A percentile compares a stretch with the other conserved stretches of the same genome.
phyloP scores from a whole-genome alignment of 1,140 invertebrate genomes.

The Carcinoscorpius rotundicauda region DNA sequence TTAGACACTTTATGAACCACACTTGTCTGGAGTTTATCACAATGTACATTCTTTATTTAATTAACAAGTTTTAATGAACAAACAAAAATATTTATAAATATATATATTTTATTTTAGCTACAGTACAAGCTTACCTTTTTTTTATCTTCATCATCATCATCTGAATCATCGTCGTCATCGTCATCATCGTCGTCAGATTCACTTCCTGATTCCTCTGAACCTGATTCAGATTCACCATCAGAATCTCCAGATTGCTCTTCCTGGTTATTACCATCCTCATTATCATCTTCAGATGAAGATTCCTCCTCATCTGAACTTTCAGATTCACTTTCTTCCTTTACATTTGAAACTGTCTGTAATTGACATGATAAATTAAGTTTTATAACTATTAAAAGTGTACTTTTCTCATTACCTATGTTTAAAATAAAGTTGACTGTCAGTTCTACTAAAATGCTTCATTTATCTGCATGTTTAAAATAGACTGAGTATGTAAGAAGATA shows the following conservation, averaged over 20 bases:
- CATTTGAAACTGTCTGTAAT: neutral
- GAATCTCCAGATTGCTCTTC: constrained; percentile 11
- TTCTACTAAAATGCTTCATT: too few species aligned
- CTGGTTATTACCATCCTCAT: constrained; percentile 15
- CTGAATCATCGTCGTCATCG: constrained; percentile 3
- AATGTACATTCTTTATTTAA: neutral
- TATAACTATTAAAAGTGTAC: too few species aligned
- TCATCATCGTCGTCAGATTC: constrained; percentile 20
- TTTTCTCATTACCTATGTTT: too few species aligned
- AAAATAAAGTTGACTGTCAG: too few species aligned
- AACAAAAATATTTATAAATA: neutral
- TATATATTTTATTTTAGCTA: neutral
- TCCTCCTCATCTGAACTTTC: constrained; percentile 18
- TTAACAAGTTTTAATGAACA: neutral
- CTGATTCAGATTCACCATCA: constrained; percentile 16
- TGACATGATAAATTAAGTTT: too few species aligned
- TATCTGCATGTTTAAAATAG: too few species aligned
- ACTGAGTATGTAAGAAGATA: too few species aligned
- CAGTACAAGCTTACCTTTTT: constrained; percentile 11
- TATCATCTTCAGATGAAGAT: constrained; percentile 9
- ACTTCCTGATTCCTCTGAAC: constrained; percentile 20
- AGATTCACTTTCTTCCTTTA: constrained; percentile 17
- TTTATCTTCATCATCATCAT: constrained; percentile 8
- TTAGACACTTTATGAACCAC: too few species aligned
- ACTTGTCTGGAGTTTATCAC: too few species aligned